Percentiles rank a stretch among this genome's conserved stretches.
phyloP scores from a whole-genome alignment of 2,113 vertebrate species.

The Xenotilapia leptura region DNA sequence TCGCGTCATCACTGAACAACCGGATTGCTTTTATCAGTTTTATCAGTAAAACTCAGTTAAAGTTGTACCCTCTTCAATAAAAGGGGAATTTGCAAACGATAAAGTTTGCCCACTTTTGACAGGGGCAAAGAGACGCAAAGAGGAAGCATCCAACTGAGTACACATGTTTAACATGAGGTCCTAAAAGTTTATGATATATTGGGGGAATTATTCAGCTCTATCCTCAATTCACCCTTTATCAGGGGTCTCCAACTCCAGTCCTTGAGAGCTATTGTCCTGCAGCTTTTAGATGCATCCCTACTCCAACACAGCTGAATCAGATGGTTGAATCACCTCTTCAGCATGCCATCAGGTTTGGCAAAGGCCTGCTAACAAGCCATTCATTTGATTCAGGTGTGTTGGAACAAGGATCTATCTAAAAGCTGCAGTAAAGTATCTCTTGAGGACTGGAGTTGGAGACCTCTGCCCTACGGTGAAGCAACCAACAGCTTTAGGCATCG shows the following conservation, averaged over 20 bases:
- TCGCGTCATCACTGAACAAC: too few species aligned
- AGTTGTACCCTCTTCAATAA: neutral
- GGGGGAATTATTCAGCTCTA: neutral
- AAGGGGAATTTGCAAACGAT: neutral
- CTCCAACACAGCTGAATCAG: neutral
- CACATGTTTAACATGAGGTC: neutral
- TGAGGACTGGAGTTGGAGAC: accelerated
- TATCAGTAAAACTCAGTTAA: neutral
- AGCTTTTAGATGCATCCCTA: neutral
- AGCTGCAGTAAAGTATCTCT: neutral
- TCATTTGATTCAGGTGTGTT: neutral
- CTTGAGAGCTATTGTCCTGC: neutral
- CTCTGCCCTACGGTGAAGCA: neutral
- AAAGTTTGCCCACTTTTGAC: neutral
- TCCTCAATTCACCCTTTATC: neutral
- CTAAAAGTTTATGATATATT: neutral
- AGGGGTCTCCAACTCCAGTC: neutral
- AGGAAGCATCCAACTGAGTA: neutral
- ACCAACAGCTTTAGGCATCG: neutral
- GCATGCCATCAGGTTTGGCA: neutral
- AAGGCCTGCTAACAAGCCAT: neutral
- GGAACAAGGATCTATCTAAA: neutral
- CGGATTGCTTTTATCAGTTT: neutral
- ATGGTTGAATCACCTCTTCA: neutral
- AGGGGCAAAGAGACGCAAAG: neutral